Percentiles rank a stretch among this genome's conserved stretches.
Conservation (phyloP, 53 echinoderm and acorn worm genomes). For the Holothuria leucospilota region DNA sequence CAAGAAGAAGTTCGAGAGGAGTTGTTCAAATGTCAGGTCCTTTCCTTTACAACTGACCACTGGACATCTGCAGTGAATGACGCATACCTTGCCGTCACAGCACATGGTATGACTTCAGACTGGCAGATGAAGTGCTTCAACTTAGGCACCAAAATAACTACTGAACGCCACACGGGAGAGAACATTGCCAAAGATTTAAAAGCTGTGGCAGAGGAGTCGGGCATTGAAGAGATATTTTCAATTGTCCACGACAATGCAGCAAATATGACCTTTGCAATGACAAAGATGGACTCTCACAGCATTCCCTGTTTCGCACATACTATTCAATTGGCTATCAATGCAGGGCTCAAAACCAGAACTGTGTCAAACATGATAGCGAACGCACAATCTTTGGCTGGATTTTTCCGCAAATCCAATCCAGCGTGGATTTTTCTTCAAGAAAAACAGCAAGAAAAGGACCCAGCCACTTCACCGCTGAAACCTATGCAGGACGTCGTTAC, state of each 20-base stretch:
- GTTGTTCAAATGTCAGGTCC: not conserved
- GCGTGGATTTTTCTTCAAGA: not conserved
- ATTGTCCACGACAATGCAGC: not conserved
- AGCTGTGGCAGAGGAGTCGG: not conserved
- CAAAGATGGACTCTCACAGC: not conserved
- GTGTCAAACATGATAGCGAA: slow-evolving; percentile 5
- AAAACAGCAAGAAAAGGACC: not conserved
- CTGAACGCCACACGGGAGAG: not conserved
- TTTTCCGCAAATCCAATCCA: not conserved
- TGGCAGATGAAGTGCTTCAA: not conserved
- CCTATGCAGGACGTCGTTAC: not conserved
- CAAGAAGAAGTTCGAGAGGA: not conserved
- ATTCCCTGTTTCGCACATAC: not conserved
- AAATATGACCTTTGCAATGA: not conserved
- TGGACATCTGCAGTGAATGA: not conserved
- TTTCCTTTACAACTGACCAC: slow-evolving; percentile 9
- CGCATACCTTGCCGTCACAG: not conserved
- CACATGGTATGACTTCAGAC: slow-evolving; percentile 17
- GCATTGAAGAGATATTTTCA: slow-evolving; percentile 7
- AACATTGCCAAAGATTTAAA: not conserved
- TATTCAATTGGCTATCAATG: not conserved
- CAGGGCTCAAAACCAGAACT: not conserved
- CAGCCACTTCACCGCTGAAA: not conserved
- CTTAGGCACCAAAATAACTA: not conserved
- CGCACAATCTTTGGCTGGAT: not conserved